Evolutionary conservation across 2,113 vertebrate genomes (phyloP), one percentile per base, ranked within the genome.

Genomic region (Xiphias gladius): DNA sequence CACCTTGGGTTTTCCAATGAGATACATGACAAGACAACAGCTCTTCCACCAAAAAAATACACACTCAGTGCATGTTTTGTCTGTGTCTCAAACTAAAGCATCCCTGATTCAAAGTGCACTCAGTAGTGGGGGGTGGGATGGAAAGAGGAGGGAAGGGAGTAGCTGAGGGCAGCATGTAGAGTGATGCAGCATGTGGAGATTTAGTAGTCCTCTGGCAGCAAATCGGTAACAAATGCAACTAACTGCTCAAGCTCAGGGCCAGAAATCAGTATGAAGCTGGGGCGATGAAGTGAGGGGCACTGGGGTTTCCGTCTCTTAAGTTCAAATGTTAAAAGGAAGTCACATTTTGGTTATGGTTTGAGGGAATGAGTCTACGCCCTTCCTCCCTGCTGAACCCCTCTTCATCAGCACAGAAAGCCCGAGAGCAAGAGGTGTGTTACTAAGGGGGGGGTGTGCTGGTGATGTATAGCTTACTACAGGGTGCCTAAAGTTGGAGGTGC

Each of bases 61-160:
- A 73, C 48, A 65, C 80, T 63, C 73, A 84, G 88, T 83, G 80
- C 91, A 93, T 89, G 35, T 76, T 88, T 84, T 88, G 81, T 90
- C 86, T 73, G 76, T 67, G 65, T 90, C 84, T 89, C 74, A 76
- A 91, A 91, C 82, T 84, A 88, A 81, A 88, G 86, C 91, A 81
- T 94, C 94, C 94, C 93, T 95, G 94, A 95, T 93, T 95, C 83
- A 90, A 93, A 94, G 93, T 94, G 93, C 93, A 93, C 91, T 84
- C 91, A 90, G 87, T 52, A 86, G 88, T 89, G 37, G 68, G 87
- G 86, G 72, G 74, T 50, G 76, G 39, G 68, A 65, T 14, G 69
- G 58, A 35, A 66, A 20, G 64, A 73, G 54, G 65, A 46, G 32
- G 43, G 28, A 73, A 48, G 78, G 76, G 69, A 22, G 69, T n/a